A percentile compares a stretch with the other conserved stretches of the same genome.
Conservation (phyloP, 2,797 vertebrate species). For the Todus mexicanus region DNA sequence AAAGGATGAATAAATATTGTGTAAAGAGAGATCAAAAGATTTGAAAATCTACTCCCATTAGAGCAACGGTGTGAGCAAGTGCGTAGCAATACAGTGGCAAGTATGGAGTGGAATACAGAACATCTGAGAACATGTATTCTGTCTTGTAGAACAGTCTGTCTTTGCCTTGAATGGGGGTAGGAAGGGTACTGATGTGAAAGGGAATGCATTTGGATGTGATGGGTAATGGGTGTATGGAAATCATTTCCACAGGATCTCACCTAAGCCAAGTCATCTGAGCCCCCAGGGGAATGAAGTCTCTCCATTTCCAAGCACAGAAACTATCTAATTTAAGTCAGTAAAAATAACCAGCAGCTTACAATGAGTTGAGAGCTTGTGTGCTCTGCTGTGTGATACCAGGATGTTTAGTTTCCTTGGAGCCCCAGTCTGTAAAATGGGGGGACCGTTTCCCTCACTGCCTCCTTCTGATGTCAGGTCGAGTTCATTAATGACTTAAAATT, state of each 20-base stretch:
- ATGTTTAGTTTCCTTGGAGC: not conserved
- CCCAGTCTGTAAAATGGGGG: not conserved
- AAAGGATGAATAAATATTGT: not conserved
- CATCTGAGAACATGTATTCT: not conserved
- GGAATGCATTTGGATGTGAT: not conserved
- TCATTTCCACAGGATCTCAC: not conserved
- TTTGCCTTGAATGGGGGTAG: not conserved
- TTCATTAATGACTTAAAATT: not conserved
- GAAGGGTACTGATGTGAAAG: not conserved
- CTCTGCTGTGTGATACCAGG: not conserved
- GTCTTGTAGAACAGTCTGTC: not conserved
- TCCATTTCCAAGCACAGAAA: not conserved
- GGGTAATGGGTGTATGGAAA: not conserved
- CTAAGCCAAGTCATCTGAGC: not conserved
- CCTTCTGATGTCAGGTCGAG: not conserved
- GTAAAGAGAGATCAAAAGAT: slow-evolving; percentile 24
- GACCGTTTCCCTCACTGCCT: not conserved
- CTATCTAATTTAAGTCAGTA: not conserved
- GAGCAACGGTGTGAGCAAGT: not conserved
- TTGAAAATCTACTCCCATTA: not conserved
- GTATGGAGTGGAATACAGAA: not conserved
- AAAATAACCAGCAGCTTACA: not conserved
- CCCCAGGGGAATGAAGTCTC: not conserved
- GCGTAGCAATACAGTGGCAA: not conserved
- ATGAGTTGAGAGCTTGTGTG: not conserved